A percentile compares a stretch with the other conserved stretches of the same genome.
phyloP scores from a whole-genome alignment of 2,888 invertebrate genomes.

The Caenorhabditis imperialis region DNA sequence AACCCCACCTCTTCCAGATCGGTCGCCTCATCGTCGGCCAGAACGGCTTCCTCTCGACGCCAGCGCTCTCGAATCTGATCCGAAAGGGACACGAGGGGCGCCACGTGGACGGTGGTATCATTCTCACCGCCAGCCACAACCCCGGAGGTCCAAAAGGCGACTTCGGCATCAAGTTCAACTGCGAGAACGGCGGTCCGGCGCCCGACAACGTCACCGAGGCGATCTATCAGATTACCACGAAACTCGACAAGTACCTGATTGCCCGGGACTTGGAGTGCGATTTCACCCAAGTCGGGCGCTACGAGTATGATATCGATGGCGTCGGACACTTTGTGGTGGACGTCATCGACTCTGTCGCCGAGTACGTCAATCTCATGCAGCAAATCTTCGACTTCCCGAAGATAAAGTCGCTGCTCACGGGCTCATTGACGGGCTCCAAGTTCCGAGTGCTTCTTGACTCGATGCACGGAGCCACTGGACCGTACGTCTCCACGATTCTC shows the following conservation, averaged over 20 bases:
- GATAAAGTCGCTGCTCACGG: slow-evolving; percentile 58
- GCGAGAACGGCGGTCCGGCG: slow-evolving; percentile 95
- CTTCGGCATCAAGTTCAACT: slow-evolving; percentile 99
- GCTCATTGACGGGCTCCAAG: slow-evolving; percentile 78
- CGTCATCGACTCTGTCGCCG: slow-evolving; percentile 90
- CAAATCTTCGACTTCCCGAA: slow-evolving; percentile 92
- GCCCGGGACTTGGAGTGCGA: slow-evolving; percentile 87
- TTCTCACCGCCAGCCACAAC: slow-evolving; percentile 98
- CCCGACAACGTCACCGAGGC: slow-evolving; percentile 87
- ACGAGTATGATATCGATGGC: slow-evolving; percentile 81
- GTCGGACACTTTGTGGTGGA: slow-evolving; percentile 86
- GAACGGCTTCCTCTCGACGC: slow-evolving; percentile 95
- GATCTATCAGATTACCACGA: slow-evolving; percentile 87
- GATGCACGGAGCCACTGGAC: slow-evolving; percentile 97
- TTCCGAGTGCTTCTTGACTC: slow-evolving; percentile 91
- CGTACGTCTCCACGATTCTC: slow-evolving; percentile 92
- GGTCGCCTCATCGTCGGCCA: slow-evolving; percentile 89
- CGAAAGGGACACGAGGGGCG: slow-evolving; percentile 82
- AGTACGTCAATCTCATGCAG: slow-evolving; percentile 92
- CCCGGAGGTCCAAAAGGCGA: slow-evolving; percentile 97
- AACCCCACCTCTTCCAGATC: slow-evolving; percentile 58
- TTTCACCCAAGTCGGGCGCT: slow-evolving; percentile 83
- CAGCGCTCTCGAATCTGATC: slow-evolving; percentile 95
- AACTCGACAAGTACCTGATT: slow-evolving; percentile 87
- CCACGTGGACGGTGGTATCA: slow-evolving; percentile 82